These are phyloP conservation scores for Egretta garzetta DNA, from an alignment of 2,113 vertebrate genomes.

Conservation along the genomic window DNA sequence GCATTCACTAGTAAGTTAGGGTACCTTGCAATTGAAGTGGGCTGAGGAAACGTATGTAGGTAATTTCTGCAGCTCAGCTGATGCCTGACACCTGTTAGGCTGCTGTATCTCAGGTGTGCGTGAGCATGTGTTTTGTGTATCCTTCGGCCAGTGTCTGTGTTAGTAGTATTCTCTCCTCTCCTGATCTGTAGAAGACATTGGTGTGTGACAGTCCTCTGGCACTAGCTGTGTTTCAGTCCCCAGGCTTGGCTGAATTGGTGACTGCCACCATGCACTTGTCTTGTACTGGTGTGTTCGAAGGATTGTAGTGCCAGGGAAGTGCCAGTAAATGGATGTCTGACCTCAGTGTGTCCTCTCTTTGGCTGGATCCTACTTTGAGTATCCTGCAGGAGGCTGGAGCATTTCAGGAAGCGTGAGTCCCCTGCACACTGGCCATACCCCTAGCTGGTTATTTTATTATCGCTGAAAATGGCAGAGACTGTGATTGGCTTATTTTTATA, in stretches of 20 bases:
- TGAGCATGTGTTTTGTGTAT: background rate
- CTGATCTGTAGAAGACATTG: background rate
- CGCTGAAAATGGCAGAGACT: background rate
- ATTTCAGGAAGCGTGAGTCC: background rate
- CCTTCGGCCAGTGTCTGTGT: background rate
- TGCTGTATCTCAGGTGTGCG: background rate
- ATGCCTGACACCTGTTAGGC: background rate
- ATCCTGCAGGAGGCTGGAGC: background rate
- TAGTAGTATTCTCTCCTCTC: background rate
- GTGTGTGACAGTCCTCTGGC: background rate
- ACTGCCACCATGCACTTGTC: background rate
- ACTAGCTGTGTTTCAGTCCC: background rate
- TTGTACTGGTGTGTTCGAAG: accelerated
- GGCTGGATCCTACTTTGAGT: background rate
- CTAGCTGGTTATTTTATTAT: background rate
- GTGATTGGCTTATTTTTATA: background rate
- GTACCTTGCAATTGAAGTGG: background rate
- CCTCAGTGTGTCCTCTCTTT: background rate
- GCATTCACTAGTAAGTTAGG: background rate
- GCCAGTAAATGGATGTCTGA: background rate
- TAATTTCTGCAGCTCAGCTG: background rate
- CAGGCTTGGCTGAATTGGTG: background rate
- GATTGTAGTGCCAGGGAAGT: background rate
- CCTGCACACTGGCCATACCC: background rate
- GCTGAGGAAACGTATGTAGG: background rate